Base-by-base conservation (phyloP, 1,140 invertebrate genomes). In the Drosophila insularis region DNA sequence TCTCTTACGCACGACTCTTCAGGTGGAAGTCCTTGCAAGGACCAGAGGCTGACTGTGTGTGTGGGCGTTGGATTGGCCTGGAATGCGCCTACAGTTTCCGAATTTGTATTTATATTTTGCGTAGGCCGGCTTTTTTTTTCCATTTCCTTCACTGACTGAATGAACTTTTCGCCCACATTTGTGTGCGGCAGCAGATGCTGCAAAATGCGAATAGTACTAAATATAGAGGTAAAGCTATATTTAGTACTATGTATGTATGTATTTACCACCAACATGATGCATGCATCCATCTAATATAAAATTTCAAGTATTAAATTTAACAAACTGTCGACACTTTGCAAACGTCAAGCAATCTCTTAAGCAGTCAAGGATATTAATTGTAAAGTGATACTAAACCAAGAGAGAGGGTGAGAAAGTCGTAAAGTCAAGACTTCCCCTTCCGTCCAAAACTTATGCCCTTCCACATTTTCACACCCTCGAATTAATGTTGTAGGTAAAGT, bases 221-320 rank as follows among this genome's bases (percentile, higher is more conserved):
- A 50, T 50, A 21, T 21, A 50, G 43, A 50, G 11, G 19, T 21
- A 50, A 50, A 50, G 17, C 10, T 37, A 37, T 37, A 37, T 37
- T 4, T 13, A 3, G 5, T 27, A 27, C 2, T 23, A 0, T 23
- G 23, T 23, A 6, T 27, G 27, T 27, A 27, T 27, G 27, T 27
- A 10, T 35, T 0, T 11, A 35, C 10, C 10, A 37, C 11, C 10
- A 37, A n/a, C 2, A 37, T 37, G 11, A 35, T 11, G 10, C 32
- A 35, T 11, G 2, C 3, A 37, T 4, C 10, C 35, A n/a, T 37
- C 35, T 37, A 27, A 27, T 27, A 37, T 54, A n/a, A 21, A 27
- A 54, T 46, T 46, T 46, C 5, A 21, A 19, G 50, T 54, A 13
- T 54, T 27, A 27, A 54, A 54, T 54, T 54, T 23, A 54, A 23